Evolutionary conservation across 2,888 invertebrate species (phyloP).

Genomic region (Clostera curtula): DNA sequence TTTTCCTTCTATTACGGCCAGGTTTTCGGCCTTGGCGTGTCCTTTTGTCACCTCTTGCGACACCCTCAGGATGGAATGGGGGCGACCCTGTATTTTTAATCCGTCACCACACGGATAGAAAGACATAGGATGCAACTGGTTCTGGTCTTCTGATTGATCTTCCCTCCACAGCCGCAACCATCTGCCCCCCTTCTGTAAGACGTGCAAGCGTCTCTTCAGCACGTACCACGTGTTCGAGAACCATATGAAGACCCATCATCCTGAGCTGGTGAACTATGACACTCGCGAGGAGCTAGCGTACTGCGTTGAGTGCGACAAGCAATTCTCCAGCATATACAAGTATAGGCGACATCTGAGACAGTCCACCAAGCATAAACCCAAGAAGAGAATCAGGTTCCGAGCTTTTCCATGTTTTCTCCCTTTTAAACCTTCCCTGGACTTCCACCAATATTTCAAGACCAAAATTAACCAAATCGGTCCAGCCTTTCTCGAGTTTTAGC

Average conservation of each 20-base stretch:
- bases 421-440: not conserved
- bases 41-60: too few species aligned
- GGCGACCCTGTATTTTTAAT: too few species aligned
- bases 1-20: too few species aligned
- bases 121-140: constrained; percentile 6
- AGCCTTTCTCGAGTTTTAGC: too few species aligned
- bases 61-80: too few species aligned
- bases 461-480: too few species aligned
- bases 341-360: constrained; percentile 39
- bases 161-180: constrained; percentile 30
- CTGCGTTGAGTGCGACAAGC: constrained; percentile 52
- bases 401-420: constrained; percentile 3
- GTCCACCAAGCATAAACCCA: constrained; percentile 33
- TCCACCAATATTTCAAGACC: too few species aligned
- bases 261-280: constrained; percentile 9
- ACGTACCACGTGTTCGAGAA: constrained; percentile 19
- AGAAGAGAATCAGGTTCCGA: constrained; percentile 26
- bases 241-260: constrained; percentile 25
- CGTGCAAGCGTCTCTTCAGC: constrained; percentile 23
- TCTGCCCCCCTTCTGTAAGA: constrained; percentile 25
- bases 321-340: constrained; percentile 31
- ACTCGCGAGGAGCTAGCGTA: constrained; percentile 31
- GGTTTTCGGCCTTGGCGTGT: too few species aligned
- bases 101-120: too few species aligned
- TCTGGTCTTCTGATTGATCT: constrained; percentile 8